These are phyloP conservation scores for Onychomys torridus DNA, from an alignment of 2,797 vertebrate species.

Conservation along the genomic window DNA sequence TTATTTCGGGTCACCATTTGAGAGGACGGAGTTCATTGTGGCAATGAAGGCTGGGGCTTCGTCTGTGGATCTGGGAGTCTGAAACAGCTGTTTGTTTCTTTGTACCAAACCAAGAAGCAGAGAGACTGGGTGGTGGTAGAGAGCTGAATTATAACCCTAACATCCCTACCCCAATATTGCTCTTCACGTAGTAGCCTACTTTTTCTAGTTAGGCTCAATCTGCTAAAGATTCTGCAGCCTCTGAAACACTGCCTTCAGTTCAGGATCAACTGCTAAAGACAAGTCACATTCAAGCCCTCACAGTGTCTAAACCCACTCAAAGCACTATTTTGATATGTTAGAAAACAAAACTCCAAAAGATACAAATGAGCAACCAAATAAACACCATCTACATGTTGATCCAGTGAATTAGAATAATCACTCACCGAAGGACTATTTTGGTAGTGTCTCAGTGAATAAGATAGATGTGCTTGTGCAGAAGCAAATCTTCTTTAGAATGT, in stretches of 20 bases:
- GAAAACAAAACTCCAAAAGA: background rate
- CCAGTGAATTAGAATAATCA: background rate
- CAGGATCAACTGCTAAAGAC: background rate
- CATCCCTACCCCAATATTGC: background rate
- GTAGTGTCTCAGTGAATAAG: slow-evolving; percentile 14
- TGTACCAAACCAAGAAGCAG: background rate
- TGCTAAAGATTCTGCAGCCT: background rate
- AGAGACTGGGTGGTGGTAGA: background rate
- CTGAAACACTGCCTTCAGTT: background rate
- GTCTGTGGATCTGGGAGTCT: background rate
- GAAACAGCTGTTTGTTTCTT: background rate
- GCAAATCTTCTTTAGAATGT: background rate
- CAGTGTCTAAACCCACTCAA: background rate
- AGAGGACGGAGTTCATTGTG: background rate
- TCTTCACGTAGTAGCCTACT: background rate
- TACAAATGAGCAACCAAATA: background rate
- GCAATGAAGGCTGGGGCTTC: background rate
- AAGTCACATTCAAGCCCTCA: background rate
- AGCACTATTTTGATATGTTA: background rate
- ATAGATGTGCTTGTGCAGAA: background rate
- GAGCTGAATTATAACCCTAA: background rate
- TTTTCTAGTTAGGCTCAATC: background rate
- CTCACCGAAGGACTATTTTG: background rate
- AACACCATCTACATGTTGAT: background rate
- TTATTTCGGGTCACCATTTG: background rate